These are phyloP conservation scores for Temnothorax rugatulus DNA, from an alignment of 2,888 invertebrate species.

Conservation along the genomic window DNA sequence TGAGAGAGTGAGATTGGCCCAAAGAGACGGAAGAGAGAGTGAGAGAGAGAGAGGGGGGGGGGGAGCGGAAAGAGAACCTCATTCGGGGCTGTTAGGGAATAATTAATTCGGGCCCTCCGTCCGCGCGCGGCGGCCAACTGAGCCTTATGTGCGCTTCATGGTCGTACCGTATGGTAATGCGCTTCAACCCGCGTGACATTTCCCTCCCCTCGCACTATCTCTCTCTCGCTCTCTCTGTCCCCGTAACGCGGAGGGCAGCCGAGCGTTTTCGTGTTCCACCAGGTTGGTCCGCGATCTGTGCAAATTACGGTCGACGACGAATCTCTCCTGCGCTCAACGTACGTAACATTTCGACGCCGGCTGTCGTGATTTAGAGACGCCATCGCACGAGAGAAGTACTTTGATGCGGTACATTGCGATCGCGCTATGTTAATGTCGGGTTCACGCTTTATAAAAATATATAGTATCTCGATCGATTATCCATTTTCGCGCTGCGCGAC, in stretches of 20 bases:
- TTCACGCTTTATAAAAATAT: slow-evolving; percentile 14
- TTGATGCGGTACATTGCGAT: slow-evolving; percentile 11
- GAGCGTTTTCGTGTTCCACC: slow-evolving; percentile 72
- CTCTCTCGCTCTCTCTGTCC: background rate
- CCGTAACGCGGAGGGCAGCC: slow-evolving; percentile 27
- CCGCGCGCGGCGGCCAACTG: slow-evolving; percentile 52
- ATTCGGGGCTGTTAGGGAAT: slow-evolving; percentile 71
- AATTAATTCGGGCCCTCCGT: slow-evolving; percentile 71
- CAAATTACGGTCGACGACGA: slow-evolving; percentile 74
- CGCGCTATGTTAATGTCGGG: background rate
- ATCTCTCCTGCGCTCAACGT: slow-evolving; percentile 63
- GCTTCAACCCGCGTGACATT: slow-evolving; percentile 72
- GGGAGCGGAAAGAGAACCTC: slow-evolving; percentile 57
- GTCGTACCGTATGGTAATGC: slow-evolving; percentile 74
- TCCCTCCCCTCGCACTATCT: slow-evolving; percentile 24
- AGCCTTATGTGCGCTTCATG: slow-evolving; percentile 71
- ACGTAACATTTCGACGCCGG: slow-evolving; percentile 64
- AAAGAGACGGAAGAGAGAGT: background rate
- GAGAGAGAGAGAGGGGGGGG: background rate
- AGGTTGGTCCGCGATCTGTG: slow-evolving; percentile 61
- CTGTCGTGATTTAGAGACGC: slow-evolving; percentile 67
- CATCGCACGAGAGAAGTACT: slow-evolving; percentile 61
- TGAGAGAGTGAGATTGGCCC: background rate
- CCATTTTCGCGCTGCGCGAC: background rate
- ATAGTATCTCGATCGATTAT: slow-evolving; percentile 10